Evolutionary conservation across 2,797 vertebrate species (phyloP).

Genomic region (Crenuchus spilurus): DNA sequence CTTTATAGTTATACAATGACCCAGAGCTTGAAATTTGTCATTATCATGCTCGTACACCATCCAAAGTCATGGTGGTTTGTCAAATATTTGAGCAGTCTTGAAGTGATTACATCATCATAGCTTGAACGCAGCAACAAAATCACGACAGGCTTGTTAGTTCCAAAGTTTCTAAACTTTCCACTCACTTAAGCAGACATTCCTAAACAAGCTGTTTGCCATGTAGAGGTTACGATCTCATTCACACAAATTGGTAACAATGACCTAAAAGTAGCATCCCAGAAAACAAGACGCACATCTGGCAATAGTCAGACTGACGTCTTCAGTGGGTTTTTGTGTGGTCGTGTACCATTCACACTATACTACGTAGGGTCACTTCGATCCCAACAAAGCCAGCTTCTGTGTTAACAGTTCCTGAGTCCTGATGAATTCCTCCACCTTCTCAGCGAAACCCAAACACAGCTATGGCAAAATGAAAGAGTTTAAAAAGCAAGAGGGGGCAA

Average conservation of each 20-base stretch:
- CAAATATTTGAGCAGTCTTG: constrained; percentile 18
- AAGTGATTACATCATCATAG: constrained; percentile 14
- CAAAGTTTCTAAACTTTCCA: neutral
- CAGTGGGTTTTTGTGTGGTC: constrained; percentile 28
- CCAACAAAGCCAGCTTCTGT: constrained; percentile 70
- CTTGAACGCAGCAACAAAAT: neutral
- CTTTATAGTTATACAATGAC: too few relatives aligned
- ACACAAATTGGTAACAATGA: constrained; percentile 22
- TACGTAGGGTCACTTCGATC: constrained; percentile 1
- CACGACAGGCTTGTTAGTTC: neutral
- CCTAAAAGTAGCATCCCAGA: constrained; percentile 17
- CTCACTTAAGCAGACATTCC: constrained; percentile 23
- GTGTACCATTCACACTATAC: constrained; percentile 64
- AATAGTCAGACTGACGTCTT: constrained; percentile 27
- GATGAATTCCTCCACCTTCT: constrained; percentile 38
- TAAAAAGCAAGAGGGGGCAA: constrained; percentile 51
- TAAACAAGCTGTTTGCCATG: constrained; percentile 29
- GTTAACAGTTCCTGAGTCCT: constrained; percentile 57
- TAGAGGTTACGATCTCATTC: constrained; percentile 28
- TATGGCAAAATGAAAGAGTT: constrained; percentile 53
- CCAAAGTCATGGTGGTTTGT: neutral
- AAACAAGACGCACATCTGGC: constrained; percentile 46
- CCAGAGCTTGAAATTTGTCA: neutral
- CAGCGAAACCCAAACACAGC: constrained; percentile 63
- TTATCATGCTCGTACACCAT: neutral